Evolutionary conservation across 2,797 vertebrate species (phyloP).

Genomic region (Leptoclinus maculatus): DNA sequence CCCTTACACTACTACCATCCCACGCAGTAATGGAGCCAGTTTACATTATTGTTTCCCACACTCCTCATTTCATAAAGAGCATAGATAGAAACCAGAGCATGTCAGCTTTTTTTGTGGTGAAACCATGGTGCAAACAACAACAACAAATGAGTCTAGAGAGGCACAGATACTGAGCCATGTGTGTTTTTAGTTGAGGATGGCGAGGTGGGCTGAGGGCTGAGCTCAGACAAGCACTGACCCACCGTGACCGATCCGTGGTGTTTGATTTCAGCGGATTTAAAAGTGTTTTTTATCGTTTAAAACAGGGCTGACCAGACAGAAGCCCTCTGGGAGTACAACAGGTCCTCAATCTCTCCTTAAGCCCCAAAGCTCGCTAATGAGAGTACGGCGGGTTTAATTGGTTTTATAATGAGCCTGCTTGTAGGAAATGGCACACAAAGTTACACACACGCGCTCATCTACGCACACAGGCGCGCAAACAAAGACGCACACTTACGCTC

Average conservation of each 20-base stretch:
- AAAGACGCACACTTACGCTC: constrained; percentile 11
- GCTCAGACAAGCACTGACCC: constrained; percentile 53
- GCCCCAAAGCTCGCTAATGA: constrained; percentile 72
- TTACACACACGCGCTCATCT: constrained; percentile 17
- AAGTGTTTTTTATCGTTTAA: constrained; percentile 67
- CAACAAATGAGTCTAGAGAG: constrained; percentile 1
- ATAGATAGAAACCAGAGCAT: constrained; percentile 54
- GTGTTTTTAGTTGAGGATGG: constrained; percentile 22
- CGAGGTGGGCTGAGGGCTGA: constrained; percentile 34
- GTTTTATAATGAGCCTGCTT: constrained; percentile 80
- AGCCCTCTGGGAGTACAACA: constrained; percentile 64
- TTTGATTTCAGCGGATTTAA: constrained; percentile 67
- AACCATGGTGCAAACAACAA: constrained; percentile 26
- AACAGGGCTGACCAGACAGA: constrained; percentile 62
- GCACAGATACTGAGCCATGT: constrained; percentile 12
- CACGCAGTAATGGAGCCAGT: constrained; percentile 50
- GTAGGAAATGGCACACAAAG: constrained; percentile 61
- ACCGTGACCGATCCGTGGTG: constrained; percentile 24
- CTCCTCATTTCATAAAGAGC: constrained; percentile 67
- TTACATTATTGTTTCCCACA: constrained; percentile 70
- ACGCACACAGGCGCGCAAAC: constrained; percentile 18
- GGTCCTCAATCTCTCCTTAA: constrained; percentile 75
- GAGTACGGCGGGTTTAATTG: constrained; percentile 75
- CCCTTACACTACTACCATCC: constrained; percentile 32
- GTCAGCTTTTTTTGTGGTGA: constrained; percentile 42